A percentile compares a stretch with the other conserved stretches of the same genome.
phyloP scores from a whole-genome alignment of 2,797 vertebrate genomes.

The Sciaenops ocellatus region DNA sequence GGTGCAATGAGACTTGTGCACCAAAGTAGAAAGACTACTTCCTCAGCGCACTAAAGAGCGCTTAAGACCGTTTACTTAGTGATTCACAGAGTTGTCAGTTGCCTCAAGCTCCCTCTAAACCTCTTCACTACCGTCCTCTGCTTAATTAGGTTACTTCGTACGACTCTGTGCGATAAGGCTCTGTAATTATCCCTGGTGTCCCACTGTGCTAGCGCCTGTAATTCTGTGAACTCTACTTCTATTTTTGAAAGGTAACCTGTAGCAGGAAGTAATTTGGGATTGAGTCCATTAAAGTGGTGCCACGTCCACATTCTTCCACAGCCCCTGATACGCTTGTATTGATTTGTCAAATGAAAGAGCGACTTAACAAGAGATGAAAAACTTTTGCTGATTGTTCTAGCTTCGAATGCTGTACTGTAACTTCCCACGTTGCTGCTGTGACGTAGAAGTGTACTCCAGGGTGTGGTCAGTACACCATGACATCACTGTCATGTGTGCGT shows the following conservation, averaged over 20 bases:
- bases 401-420: neutral
- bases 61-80: slow-evolving; percentile 75
- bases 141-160: slow-evolving; percentile 83
- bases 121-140: slow-evolving; percentile 55
- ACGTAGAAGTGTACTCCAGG: neutral
- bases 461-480: slow-evolving; percentile 1
- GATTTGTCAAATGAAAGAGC: slow-evolving; percentile 3
- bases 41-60: slow-evolving; percentile 60
- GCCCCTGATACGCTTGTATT: neutral
- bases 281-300: slow-evolving; percentile 54
- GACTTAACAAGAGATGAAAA: neutral
- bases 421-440: neutral
- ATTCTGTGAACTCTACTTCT: slow-evolving; percentile 67
- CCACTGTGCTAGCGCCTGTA: slow-evolving; percentile 75
- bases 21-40: slow-evolving; percentile 53
- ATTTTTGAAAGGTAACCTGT: slow-evolving; percentile 61
- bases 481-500: neutral
- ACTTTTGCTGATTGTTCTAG: neutral
- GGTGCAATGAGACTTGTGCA: slow-evolving; percentile 47
- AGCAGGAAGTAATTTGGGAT: slow-evolving; percentile 63
- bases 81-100: slow-evolving; percentile 70
- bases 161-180: slow-evolving; percentile 69
- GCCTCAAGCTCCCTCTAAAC: slow-evolving; percentile 70
- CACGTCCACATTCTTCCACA: neutral
- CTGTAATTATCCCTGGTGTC: slow-evolving; percentile 82